Conservation (phyloP, 2,797 vertebrate species). For the Sarcoramphus papa region DNA sequence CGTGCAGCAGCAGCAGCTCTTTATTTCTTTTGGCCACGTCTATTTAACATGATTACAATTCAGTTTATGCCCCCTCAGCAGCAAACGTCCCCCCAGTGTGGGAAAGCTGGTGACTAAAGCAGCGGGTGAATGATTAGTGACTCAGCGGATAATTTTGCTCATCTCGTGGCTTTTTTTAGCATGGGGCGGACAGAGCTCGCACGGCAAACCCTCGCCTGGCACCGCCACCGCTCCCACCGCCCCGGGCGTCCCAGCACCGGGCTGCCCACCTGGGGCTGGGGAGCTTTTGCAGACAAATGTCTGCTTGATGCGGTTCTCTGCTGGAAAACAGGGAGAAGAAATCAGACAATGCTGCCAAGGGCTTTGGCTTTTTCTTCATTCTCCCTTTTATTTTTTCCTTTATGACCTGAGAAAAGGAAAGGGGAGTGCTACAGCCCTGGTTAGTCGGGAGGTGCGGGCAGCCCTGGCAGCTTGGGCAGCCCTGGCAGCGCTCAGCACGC, state of each 20-base stretch:
- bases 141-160: constrained; percentile 61
- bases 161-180: constrained; percentile 45
- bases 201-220: not conserved
- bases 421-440: not conserved
- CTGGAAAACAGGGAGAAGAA: not conserved
- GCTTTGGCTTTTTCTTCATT: not conserved
- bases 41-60: not conserved
- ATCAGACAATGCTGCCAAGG: not conserved
- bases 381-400: not conserved
- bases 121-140: constrained; percentile 52
- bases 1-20: not conserved
- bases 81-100: constrained; percentile 20
- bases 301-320: not conserved
- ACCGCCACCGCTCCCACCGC: not conserved
- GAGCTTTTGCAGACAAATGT: not conserved
- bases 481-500: rapidly evolving
- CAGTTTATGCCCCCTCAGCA: constrained; percentile 22
- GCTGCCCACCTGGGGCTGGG: not conserved
- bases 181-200: not conserved
- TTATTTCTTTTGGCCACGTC: not conserved
- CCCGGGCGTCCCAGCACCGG: not conserved
- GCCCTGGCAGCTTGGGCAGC: not conserved
- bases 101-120: constrained; percentile 48
- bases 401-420: not conserved
- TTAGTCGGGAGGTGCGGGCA: not conserved